Conservation (phyloP, 2,888 invertebrate genomes). For the Anticlea derivata region DNA sequence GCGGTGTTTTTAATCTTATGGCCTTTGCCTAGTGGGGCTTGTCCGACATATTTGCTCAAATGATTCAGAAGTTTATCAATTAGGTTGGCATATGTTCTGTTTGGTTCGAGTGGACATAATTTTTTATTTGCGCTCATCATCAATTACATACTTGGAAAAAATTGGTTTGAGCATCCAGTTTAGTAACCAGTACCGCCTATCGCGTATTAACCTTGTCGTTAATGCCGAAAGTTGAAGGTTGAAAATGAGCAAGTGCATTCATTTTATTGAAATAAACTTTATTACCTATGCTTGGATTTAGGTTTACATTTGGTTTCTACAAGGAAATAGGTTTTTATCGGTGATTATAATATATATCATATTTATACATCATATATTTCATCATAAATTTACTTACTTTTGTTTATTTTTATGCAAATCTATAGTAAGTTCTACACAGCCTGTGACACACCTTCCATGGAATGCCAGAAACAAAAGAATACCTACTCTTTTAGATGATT, state of each 20-base stretch:
- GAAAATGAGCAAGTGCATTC: constrained; percentile 6
- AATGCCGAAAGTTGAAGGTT: constrained; percentile 39
- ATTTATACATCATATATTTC: too few relatives aligned
- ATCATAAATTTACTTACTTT: too few relatives aligned
- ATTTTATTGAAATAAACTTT: neutral
- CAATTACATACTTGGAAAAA: constrained; percentile 37
- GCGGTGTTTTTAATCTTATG: constrained; percentile 53
- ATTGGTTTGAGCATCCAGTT: constrained; percentile 31
- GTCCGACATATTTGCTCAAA: constrained; percentile 46
- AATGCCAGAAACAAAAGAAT: too few relatives aligned
- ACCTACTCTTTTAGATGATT: too few relatives aligned
- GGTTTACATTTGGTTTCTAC: too few relatives aligned
- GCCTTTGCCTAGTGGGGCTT: constrained; percentile 52
- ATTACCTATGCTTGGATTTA: too few relatives aligned
- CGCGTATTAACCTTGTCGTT: constrained; percentile 33
- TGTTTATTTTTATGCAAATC: too few relatives aligned
- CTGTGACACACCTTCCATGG: too few relatives aligned
- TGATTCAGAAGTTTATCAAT: constrained; percentile 47
- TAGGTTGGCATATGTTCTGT: constrained; percentile 30
- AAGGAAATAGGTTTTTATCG: neutral
- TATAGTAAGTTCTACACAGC: too few relatives aligned
- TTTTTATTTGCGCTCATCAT: constrained; percentile 36
- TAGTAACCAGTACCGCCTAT: constrained; percentile 7
- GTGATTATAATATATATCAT: too few relatives aligned
- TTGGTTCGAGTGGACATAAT: constrained; percentile 36